Evolutionary conservation across 2,797 vertebrate genomes (phyloP).

Genomic region (Poeciliopsis paucimaculata): DNA sequence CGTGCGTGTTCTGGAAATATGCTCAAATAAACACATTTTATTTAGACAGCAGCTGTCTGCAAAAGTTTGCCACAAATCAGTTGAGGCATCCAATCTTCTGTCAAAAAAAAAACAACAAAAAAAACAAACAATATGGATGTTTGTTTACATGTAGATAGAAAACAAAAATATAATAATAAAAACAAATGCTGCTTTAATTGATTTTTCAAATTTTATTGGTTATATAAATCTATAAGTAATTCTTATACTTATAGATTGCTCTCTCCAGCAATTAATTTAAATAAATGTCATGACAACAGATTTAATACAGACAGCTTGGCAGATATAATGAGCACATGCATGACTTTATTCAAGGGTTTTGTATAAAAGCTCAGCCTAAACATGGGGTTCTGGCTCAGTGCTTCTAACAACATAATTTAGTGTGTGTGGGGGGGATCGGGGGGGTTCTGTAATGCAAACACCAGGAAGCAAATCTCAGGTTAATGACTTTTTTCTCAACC

Average conservation of each 20-base stretch:
- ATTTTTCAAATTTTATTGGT: neutral
- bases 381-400: neutral
- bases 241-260: neutral
- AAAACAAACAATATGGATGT: neutral
- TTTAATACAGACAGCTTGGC: slow-evolving; percentile 13
- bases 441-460: neutral
- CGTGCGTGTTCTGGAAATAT: neutral
- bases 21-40: neutral
- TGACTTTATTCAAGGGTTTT: slow-evolving; percentile 9
- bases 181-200: neutral
- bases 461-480: slow-evolving; percentile 29
- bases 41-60: neutral
- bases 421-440: rapidly evolving
- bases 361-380: slow-evolving; percentile 8
- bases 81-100: neutral
- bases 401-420: neutral
- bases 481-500: slow-evolving; percentile 47
- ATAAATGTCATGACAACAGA: slow-evolving; percentile 3
- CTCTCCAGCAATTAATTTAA: neutral
- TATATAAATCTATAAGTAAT: neutral
- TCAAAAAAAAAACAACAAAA: neutral
- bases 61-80: neutral
- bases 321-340: slow-evolving; percentile 1
- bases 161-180: neutral
- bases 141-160: neutral